Evolutionary conservation across 2,113 vertebrate genomes (phyloP).

Genomic region (Pterophyllum scalare): DNA sequence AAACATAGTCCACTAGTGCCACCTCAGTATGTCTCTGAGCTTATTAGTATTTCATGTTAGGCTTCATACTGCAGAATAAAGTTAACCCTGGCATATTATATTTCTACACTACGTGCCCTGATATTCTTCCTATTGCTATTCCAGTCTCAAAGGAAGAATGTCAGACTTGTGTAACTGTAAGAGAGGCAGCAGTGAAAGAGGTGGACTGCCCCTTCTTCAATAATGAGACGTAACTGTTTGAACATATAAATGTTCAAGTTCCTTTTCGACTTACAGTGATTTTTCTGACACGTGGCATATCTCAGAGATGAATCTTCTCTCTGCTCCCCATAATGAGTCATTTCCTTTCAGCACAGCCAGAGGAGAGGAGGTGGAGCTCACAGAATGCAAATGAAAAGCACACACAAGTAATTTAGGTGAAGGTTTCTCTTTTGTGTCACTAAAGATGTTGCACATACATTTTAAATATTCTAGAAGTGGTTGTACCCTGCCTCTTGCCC

Average conservation of each 20-base stretch:
- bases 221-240: background rate
- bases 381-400: conserved; percentile 20
- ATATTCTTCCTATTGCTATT: background rate
- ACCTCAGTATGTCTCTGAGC: background rate
- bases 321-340: conserved; percentile 34
- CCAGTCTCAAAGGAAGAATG: background rate
- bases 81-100: background rate
- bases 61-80: background rate
- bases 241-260: background rate
- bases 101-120: no score
- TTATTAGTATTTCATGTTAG: background rate
- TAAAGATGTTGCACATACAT: background rate
- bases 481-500: no score
- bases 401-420: background rate
- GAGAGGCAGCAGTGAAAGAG: background rate
- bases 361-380: conserved; percentile 11
- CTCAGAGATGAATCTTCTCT: background rate
- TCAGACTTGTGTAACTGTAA: background rate
- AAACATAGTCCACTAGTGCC: background rate
- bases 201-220: background rate
- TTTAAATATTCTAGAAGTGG: background rate
- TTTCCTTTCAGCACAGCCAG: conserved; percentile 16
- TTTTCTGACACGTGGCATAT: conserved; percentile 7
- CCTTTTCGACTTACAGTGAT: background rate
- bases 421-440: background rate